phyloP scores from a whole-genome alignment of 2,797 vertebrate genomes.

The Hybognathus amarus region DNA sequence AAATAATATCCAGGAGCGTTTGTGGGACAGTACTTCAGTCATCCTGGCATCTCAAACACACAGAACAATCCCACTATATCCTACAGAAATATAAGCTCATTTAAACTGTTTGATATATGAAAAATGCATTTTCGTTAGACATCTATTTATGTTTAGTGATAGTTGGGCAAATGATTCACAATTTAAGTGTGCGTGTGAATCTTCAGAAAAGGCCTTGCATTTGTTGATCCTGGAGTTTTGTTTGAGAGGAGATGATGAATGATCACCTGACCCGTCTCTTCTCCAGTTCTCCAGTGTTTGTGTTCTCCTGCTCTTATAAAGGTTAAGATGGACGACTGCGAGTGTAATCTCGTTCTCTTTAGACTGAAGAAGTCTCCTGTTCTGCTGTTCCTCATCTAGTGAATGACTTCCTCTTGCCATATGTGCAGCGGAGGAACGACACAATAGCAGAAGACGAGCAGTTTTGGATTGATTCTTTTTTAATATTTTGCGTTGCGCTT shows the following conservation, averaged over 20 bases:
- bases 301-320: slow-evolving; percentile 34
- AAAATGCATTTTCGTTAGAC: background rate
- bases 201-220: background rate
- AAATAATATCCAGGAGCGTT: background rate
- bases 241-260: slow-evolving; percentile 37
- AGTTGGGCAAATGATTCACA: background rate
- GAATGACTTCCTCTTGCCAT: slow-evolving; percentile 8
- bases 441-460: background rate
- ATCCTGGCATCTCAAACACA: background rate
- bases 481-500: slow-evolving; percentile 38
- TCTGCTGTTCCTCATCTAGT: slow-evolving; percentile 25
- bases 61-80: background rate
- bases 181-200: background rate
- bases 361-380: slow-evolving; percentile 24
- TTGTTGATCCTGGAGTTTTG: slow-evolving; percentile 16
- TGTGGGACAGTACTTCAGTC: background rate
- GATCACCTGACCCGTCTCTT: slow-evolving; percentile 26
- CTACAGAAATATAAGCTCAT: background rate
- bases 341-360: too few species aligned
- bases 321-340: slow-evolving; percentile 17
- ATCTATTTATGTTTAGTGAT: background rate
- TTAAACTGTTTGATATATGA: background rate
- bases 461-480: slow-evolving; percentile 13
- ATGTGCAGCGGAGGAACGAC: background rate
- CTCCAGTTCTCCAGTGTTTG: slow-evolving; percentile 1